Conservation (phyloP, 2,113 vertebrate species). For the Vanacampus margaritifer region DNA sequence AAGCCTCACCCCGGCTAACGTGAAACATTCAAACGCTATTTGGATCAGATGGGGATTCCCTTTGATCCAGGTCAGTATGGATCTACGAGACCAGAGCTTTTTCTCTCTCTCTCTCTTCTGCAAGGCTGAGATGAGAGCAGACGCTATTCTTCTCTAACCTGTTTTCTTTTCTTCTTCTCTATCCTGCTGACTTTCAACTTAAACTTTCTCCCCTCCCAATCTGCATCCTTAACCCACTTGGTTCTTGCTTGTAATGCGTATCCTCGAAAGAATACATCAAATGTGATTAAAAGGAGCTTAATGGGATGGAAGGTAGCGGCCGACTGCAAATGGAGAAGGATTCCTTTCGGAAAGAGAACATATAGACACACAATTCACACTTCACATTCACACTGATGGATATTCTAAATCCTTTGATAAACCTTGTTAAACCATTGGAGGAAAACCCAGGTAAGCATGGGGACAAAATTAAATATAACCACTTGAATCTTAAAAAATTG, state of each 20-base stretch:
- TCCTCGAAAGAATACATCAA: constrained; percentile 34
- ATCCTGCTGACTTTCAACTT: neutral
- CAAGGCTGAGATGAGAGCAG: constrained; percentile 26
- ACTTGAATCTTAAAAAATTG: no score
- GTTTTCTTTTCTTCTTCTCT: constrained; percentile 1
- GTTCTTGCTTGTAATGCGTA: neutral
- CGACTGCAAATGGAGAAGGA: no score
- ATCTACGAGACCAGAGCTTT: constrained; percentile 7
- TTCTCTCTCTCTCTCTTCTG: constrained; percentile 11
- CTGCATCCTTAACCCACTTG: constrained; percentile 15
- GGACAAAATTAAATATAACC: no score
- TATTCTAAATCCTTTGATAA: no score
- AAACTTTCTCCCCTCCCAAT: constrained; percentile 12
- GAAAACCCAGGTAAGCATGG: no score
- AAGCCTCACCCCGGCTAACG: constrained; percentile 12
- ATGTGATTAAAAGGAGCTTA: constrained; percentile 45
- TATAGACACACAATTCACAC: no score
- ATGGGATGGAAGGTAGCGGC: neutral
- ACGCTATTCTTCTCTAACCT: constrained; percentile 5
- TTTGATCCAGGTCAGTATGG: constrained; percentile 39
- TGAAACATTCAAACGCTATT: constrained; percentile 51
- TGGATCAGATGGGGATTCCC: constrained; percentile 38
- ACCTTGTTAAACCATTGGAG: no score
- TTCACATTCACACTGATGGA: no score
- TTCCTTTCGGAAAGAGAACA: no score